Conservation (phyloP, 2,888 invertebrate genomes). For the Chaitophorus viminalis region DNA sequence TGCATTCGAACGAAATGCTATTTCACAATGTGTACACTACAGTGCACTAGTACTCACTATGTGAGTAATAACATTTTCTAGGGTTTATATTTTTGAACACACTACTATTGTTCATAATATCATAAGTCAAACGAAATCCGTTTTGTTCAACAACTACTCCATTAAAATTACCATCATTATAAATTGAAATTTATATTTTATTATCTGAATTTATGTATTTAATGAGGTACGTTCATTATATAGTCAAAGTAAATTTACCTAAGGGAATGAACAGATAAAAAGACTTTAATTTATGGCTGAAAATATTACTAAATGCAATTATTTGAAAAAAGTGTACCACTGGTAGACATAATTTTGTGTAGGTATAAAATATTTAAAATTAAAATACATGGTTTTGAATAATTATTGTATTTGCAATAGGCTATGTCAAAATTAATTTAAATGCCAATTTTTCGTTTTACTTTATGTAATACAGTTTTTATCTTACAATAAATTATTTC, state of each 20-base stretch:
- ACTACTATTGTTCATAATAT: not conserved
- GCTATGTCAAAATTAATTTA: not conserved
- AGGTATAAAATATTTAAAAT: not conserved
- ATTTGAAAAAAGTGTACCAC: not conserved
- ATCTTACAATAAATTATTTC: not conserved
- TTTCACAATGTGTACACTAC: not conserved
- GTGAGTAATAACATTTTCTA: not conserved
- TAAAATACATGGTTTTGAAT: not conserved
- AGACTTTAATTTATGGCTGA: not conserved
- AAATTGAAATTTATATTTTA: not conserved
- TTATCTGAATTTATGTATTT: not conserved
- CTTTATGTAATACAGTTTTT: not conserved
- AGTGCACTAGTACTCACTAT: not conserved
- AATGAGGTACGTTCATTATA: not conserved
- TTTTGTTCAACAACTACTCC: not conserved
- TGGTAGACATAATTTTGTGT: not conserved
- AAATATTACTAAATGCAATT: not conserved
- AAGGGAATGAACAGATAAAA: not conserved
- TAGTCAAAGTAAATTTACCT: not conserved
- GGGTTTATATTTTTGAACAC: not conserved
- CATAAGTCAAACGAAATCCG: not conserved
- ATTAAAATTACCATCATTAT: not conserved
- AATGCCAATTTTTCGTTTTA: not conserved
- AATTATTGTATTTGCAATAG: not conserved
- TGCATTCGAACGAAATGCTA: not conserved